Conservation (phyloP, 2,888 invertebrate genomes). For the Mesochorus sp. region DNA sequence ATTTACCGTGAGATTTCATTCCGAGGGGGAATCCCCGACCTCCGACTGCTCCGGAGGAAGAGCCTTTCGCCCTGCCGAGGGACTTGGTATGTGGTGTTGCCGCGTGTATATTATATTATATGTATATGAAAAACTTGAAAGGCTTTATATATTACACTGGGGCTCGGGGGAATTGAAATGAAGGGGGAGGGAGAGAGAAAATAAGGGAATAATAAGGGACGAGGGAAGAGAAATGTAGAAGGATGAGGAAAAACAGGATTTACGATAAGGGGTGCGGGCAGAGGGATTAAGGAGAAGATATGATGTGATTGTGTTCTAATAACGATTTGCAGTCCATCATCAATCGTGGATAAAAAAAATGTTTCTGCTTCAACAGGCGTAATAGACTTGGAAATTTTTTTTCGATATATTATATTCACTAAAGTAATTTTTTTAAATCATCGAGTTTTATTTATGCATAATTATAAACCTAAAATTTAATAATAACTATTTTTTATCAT, state of each 20-base stretch:
- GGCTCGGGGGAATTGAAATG: conserved; percentile 28
- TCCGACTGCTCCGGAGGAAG: conserved; percentile 3
- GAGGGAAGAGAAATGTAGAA: no score
- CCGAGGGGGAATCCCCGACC: conserved; percentile 48
- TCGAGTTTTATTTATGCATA: no score
- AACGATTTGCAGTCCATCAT: not conserved
- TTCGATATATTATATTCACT: no score
- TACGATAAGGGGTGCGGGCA: not conserved
- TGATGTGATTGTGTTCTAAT: no score
- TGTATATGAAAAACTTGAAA: not conserved
- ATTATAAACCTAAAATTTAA: no score
- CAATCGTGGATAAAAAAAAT: not conserved
- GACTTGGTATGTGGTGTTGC: not conserved
- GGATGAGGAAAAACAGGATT: not conserved
- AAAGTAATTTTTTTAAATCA: no score
- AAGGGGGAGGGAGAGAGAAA: conserved; percentile 2
- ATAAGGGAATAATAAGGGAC: not conserved
- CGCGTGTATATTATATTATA: not conserved
- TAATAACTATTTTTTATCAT: not conserved
- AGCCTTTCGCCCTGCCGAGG: conserved; percentile 7
- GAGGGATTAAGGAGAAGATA: not conserved
- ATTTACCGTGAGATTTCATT: conserved; percentile 66
- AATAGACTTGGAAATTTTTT: no score
- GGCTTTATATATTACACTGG: not conserved
- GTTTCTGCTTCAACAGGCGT: no score